Percentiles rank a stretch among this genome's conserved stretches.
Evolutionary conservation across 2,797 vertebrate genomes (phyloP).

Genomic region (Rhyacichthys aspro): DNA sequence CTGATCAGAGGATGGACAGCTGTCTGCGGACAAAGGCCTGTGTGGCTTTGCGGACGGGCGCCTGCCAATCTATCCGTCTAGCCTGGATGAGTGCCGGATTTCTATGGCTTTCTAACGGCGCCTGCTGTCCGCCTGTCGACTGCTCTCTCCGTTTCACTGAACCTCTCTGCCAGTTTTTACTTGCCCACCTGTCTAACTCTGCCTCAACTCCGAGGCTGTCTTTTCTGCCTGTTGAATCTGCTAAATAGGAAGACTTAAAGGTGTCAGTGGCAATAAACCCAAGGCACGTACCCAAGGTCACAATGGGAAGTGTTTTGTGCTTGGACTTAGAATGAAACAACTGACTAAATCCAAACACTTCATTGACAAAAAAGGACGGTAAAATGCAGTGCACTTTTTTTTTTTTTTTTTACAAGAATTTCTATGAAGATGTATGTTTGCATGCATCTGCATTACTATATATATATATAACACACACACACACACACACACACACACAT

Average conservation of each 20-base stretch:
- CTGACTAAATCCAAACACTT: no score
- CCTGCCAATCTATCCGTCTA: slow-evolving; percentile 67
- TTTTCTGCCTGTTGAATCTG: slow-evolving; percentile 35
- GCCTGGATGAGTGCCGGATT: slow-evolving; percentile 60
- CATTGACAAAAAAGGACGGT: no score
- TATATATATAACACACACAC: no score
- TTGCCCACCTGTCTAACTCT: slow-evolving; percentile 54
- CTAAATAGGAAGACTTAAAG: slow-evolving; percentile 28
- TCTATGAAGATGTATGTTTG: no score
- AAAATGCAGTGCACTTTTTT: no score
- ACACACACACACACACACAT: no score
- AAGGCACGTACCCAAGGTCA: not conserved
- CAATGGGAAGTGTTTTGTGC: not conserved
- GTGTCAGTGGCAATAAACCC: slow-evolving; percentile 46
- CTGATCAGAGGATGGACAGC: slow-evolving; percentile 66
- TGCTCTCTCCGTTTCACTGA: slow-evolving; percentile 50
- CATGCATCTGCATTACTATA: no score
- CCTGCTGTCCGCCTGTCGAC: slow-evolving; percentile 55
- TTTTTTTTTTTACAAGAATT: no score
- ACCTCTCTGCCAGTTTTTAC: slow-evolving; percentile 50
- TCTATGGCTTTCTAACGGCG: slow-evolving; percentile 51
- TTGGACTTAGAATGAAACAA: not conserved
- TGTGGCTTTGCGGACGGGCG: slow-evolving; percentile 54
- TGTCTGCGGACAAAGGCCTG: slow-evolving; percentile 57
- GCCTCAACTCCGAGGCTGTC: slow-evolving; percentile 39